These are phyloP conservation scores for Buphagus erythrorhynchus DNA, from an alignment of 2,797 vertebrate genomes.

Conservation along the genomic window DNA sequence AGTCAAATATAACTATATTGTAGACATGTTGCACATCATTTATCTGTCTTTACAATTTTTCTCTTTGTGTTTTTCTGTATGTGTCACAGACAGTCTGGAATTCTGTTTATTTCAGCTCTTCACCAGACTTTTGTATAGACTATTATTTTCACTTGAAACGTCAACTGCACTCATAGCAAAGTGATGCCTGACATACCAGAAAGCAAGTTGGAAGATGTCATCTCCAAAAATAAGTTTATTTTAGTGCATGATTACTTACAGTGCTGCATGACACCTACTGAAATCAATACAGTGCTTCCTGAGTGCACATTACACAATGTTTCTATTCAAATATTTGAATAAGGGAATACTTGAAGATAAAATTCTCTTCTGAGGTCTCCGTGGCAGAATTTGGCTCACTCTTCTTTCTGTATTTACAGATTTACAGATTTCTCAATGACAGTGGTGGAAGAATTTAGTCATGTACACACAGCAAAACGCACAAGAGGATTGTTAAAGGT, in stretches of 20 bases:
- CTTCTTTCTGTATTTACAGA: neutral
- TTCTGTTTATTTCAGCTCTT: constrained; percentile 13
- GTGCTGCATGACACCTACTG: neutral
- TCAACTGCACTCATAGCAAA: constrained; percentile 12
- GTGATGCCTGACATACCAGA: constrained; percentile 25
- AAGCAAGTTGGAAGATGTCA: constrained; percentile 14
- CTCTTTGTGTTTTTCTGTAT: neutral
- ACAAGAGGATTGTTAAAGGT: neutral
- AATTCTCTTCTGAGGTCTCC: neutral
- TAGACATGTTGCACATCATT: neutral
- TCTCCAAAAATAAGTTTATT: constrained; percentile 37
- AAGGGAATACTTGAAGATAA: neutral
- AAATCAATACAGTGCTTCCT: constrained; percentile 31
- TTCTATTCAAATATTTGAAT: constrained; percentile 21
- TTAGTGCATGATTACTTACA: neutral
- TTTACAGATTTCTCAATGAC: neutral
- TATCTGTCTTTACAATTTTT: neutral
- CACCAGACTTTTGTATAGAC: neutral
- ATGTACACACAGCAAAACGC: neutral
- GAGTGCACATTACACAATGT: neutral
- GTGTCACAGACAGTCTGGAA: neutral
- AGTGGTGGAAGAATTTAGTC: neutral
- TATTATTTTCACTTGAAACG: constrained; percentile 14
- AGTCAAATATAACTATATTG: neutral
- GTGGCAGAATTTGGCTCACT: neutral